These are phyloP conservation scores for Centroberyx gerrardi DNA, from an alignment of 2,797 vertebrate species.

Conservation along the genomic window DNA sequence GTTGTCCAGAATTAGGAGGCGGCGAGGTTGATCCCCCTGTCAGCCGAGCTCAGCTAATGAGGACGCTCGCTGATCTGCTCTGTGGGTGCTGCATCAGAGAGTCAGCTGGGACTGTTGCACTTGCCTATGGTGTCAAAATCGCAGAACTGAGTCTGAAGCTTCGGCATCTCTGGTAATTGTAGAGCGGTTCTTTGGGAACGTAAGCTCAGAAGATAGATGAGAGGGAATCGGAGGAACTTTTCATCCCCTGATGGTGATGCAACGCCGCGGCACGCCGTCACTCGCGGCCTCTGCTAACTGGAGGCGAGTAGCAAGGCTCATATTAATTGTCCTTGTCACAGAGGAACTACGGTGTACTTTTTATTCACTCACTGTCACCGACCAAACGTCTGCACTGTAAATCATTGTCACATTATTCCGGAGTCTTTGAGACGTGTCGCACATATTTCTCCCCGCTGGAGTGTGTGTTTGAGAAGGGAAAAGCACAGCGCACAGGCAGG, in stretches of 20 bases:
- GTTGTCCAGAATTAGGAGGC: constrained; percentile 71
- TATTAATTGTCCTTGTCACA: constrained; percentile 74
- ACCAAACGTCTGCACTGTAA: constrained; percentile 53
- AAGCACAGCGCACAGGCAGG: constrained; percentile 1
- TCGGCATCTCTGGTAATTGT: constrained; percentile 62
- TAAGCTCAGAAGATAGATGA: constrained; percentile 65
- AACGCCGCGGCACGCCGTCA: constrained; percentile 41
- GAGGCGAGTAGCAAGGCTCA: constrained; percentile 35
- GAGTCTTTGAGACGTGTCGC: constrained; percentile 25
- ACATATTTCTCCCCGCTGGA: constrained; percentile 36
- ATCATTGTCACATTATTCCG: constrained; percentile 69
- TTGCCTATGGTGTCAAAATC: constrained; percentile 57
- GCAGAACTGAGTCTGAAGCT: constrained; percentile 64
- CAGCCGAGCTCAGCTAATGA: constrained; percentile 72
- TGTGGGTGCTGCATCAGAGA: constrained; percentile 30
- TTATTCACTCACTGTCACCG: constrained; percentile 59
- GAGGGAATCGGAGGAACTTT: constrained; percentile 40
- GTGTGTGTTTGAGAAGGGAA: constrained; percentile 19
- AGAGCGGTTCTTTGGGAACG: constrained; percentile 61
- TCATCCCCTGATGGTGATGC: constrained; percentile 50
- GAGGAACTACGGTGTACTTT: constrained; percentile 60
- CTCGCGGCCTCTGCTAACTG: constrained; percentile 28
- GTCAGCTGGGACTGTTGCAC: constrained; percentile 53
- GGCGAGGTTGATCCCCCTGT: constrained; percentile 70
- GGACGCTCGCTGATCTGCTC: constrained; percentile 41